Base-by-base conservation (phyloP, 2,888 invertebrate genomes). In the Dioctria rufipes region DNA sequence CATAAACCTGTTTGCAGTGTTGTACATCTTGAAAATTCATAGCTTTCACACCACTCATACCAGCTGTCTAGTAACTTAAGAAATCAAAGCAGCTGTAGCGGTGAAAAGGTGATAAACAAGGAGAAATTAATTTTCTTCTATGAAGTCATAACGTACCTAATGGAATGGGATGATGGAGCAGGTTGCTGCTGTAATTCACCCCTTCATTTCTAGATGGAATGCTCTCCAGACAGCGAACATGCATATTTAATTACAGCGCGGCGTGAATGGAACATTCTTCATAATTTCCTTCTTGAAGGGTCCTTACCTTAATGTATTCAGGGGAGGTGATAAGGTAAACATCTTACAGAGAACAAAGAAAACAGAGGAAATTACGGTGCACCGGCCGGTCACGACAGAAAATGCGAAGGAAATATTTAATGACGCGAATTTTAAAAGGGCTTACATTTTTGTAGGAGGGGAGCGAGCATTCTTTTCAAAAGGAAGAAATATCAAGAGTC, bases 281-380 rank as follows among this genome's bases (percentile, higher is more conserved):
- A 58, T 73, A 73, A 73, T 73, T 73, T 54, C 51, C 58, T 40
- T 73, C 51, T 40, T 73, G 60, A 73, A 51, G 58, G 73, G 58
- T 54, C 13, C 58, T 73, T 73, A 73, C 73, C 73, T 73, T 73
- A 58, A 73, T 60, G 73, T 58, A 73, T 73, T 73, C 60, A 39
- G 58, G 58, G 25, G 37, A 13, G 73, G 69, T 69, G 69, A 37
- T 51, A 51, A 51, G 37, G 49, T 25, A 11, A 39, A 11, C 6
- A 11, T 61, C 37, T 61, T 8, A 6, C 39, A 6, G 51, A 51
- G 51, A 25, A 39, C n/a, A 37, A 4, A 5, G 39, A n/a, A 49
- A 13, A 4, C 40, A 54, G 54, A 54, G 54, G 54, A 54, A 54
- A 54, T 9, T 51, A 51, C 25, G 25, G 37, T 69, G 51, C 43